Percentiles rank a stretch among this genome's conserved stretches.
Evolutionary conservation across 2,888 invertebrate species (phyloP).

Genomic region (Actias luna): DNA sequence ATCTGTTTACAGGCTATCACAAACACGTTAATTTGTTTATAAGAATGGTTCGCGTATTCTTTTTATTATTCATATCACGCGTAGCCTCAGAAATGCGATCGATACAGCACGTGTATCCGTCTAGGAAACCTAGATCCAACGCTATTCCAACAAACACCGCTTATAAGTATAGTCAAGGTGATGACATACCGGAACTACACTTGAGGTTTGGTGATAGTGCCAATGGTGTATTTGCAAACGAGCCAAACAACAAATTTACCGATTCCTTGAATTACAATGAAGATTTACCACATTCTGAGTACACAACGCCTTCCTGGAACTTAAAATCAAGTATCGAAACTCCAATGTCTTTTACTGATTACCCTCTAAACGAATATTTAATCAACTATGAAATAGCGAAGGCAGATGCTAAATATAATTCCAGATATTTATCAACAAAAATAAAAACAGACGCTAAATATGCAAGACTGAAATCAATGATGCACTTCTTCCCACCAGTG

Average conservation of each 20-base stretch:
- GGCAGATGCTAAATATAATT: conserved; percentile 39
- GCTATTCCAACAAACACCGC: conserved; percentile 38
- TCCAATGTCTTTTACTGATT: conserved; percentile 15
- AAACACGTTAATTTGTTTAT: conserved; percentile 46
- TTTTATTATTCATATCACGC: conserved; percentile 47
- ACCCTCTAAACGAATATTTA: conserved; percentile 26
- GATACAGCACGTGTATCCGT: conserved; percentile 42
- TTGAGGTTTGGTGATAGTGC: conserved; percentile 28
- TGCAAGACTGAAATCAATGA: conserved; percentile 45
- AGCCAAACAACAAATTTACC: conserved; percentile 18
- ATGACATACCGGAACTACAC: conserved; percentile 35
- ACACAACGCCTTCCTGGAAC: conserved; percentile 9
- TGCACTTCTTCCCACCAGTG: conserved; percentile 44
- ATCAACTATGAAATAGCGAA: conserved; percentile 38
- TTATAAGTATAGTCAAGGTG: conserved; percentile 44
- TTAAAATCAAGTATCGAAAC: conserved; percentile 1
- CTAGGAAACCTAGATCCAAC: conserved; percentile 45
- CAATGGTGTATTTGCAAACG: conserved; percentile 18
- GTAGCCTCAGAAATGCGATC: conserved; percentile 41
- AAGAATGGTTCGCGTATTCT: conserved; percentile 44
- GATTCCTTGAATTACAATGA: background rate
- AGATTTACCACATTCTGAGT: background rate
- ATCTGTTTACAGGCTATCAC: conserved; percentile 30
- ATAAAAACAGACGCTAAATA: conserved; percentile 40
- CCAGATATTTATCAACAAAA: conserved; percentile 36